These are phyloP conservation scores for Parotocinclus haroldoi DNA, from an alignment of 2,797 vertebrate genomes.

Conservation along the genomic window DNA sequence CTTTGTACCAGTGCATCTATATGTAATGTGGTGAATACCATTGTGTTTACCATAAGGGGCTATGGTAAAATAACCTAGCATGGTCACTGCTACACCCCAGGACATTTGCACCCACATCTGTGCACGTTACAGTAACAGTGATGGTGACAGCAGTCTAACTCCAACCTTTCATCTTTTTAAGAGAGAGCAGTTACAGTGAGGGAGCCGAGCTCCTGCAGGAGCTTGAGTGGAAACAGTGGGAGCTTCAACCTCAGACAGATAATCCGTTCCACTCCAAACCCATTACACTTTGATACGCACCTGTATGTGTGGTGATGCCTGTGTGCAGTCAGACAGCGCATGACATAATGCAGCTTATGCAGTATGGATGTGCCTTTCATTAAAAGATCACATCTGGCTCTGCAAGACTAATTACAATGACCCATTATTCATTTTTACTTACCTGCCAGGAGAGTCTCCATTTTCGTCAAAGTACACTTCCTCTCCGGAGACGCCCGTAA, in stretches of 20 bases:
- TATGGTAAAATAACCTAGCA: constrained; percentile 9
- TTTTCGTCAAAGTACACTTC: constrained; percentile 97
- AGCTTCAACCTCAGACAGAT: constrained; percentile 51
- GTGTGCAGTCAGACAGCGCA: constrained; percentile 23
- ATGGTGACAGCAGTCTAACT: constrained; percentile 28
- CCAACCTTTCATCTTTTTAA: constrained; percentile 39
- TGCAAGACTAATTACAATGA: too few species aligned
- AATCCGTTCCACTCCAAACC: constrained; percentile 70
- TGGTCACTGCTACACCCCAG: constrained; percentile 9
- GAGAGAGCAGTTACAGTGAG: constrained; percentile 56
- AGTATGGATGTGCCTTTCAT: too few species aligned
- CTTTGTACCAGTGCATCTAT: too few species aligned
- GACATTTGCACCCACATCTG: constrained; percentile 6
- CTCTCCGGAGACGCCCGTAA: constrained; percentile 91
- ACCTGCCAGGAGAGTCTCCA: constrained; percentile 97
- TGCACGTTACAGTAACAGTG: constrained; percentile 15
- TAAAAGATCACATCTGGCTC: too few species aligned
- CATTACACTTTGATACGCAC: constrained; percentile 58
- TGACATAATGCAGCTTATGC: background rate
- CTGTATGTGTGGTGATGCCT: constrained; percentile 31
- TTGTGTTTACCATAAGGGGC: background rate
- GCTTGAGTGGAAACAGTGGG: constrained; percentile 58
- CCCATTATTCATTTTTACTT: constrained; percentile 39
- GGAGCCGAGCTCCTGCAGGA: constrained; percentile 52
- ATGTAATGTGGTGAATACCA: too few species aligned